Conservation (phyloP, 2,888 invertebrate genomes). For the Sarcophaga subvicina region DNA sequence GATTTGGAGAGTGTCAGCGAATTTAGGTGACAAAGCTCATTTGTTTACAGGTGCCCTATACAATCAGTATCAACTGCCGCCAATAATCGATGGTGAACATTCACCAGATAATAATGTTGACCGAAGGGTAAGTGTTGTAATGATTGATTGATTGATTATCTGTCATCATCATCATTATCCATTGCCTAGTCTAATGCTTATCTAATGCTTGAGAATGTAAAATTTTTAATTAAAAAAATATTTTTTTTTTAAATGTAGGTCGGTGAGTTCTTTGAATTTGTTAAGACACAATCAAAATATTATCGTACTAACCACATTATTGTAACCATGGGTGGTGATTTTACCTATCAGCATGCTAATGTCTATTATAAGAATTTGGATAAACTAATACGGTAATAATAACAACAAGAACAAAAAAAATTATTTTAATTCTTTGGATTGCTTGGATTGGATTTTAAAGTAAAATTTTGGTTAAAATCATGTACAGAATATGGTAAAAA, state of each 20-base stretch:
- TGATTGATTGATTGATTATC: conserved; percentile 82
- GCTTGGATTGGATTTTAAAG: too few relatives aligned
- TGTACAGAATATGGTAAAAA: too few relatives aligned
- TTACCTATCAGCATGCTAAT: conserved; percentile 91
- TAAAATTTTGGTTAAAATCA: too few relatives aligned
- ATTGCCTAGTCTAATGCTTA: not conserved
- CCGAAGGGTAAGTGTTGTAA: conserved; percentile 87
- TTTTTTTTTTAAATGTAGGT: conserved; percentile 70
- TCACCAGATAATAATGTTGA: conserved; percentile 94
- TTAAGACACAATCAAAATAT: conserved; percentile 83
- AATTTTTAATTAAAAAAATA: too few relatives aligned
- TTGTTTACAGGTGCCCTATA: conserved; percentile 93
- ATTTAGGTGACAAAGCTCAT: conserved; percentile 85
- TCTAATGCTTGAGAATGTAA: not conserved
- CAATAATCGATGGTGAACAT: conserved; percentile 91
- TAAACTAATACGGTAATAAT: conserved; percentile 86
- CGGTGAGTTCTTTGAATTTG: conserved; percentile 84
- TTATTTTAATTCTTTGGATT: too few relatives aligned
- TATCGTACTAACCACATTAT: conserved; percentile 89
- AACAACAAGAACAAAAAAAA: conserved; percentile 6
- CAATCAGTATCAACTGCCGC: conserved; percentile 93
- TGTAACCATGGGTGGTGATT: conserved; percentile 96
- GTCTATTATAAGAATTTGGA: conserved; percentile 93
- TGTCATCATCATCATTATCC: conserved; percentile 42
- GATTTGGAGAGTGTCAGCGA: conserved; percentile 91